These are phyloP conservation scores for Colossoma macropomum DNA, from an alignment of 2,113 vertebrate genomes.

Conservation along the genomic window DNA sequence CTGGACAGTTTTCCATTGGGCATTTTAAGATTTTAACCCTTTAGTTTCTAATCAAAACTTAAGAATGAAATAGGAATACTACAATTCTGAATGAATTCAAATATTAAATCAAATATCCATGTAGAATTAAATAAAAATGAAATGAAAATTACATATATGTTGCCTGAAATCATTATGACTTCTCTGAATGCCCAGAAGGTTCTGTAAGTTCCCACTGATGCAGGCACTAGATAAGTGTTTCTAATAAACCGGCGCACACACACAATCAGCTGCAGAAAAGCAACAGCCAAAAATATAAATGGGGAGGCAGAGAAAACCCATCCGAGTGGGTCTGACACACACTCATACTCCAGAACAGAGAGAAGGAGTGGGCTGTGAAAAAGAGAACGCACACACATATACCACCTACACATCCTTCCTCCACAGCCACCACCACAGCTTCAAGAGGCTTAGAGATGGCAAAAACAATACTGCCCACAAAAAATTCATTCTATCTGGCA, in stretches of 20 bases:
- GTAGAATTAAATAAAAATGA: no score
- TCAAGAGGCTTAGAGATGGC: constrained; percentile 43
- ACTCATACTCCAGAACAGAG: constrained; percentile 17
- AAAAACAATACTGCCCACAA: constrained; percentile 41
- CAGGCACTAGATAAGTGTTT: neutral
- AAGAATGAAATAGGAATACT: no score
- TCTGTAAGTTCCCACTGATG: no score
- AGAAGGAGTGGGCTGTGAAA: constrained; percentile 42
- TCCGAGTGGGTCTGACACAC: constrained; percentile 29
- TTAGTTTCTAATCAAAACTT: no score
- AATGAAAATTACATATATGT: no score
- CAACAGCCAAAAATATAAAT: constrained; percentile 43
- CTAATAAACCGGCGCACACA: neutral
- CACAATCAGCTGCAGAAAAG: neutral
- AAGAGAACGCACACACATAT: constrained; percentile 13
- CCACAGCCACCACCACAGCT: constrained; percentile 34
- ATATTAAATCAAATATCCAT: no score
- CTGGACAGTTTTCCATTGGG: no score
- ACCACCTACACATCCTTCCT: constrained; percentile 47
- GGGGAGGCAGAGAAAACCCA: constrained; percentile 28
- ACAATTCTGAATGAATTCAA: no score
- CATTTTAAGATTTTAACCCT: no score
- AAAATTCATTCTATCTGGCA: neutral
- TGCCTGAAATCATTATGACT: no score
- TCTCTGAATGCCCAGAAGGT: no score